Evolutionary conservation across 2,888 invertebrate species (phyloP).

Genomic region (Dynastes tityus): DNA sequence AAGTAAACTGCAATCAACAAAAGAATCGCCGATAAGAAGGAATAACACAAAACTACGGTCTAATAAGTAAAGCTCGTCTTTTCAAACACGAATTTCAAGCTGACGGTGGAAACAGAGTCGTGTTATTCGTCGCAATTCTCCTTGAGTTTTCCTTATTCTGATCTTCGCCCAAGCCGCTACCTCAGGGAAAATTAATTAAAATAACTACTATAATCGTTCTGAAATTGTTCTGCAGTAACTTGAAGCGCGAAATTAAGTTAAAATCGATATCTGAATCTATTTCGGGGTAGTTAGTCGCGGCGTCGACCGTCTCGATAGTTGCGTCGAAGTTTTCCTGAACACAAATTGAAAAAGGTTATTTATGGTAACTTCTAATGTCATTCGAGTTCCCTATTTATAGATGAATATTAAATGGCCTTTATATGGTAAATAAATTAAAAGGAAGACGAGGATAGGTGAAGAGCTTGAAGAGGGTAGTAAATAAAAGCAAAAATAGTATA

Average conservation of each 20-base stretch:
- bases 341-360: conserved; percentile 23
- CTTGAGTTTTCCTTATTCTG: background rate
- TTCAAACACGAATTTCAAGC: background rate
- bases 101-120: background rate
- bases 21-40: background rate
- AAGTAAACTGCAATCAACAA: background rate
- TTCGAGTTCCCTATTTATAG: conserved; percentile 17
- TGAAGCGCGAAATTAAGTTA: background rate
- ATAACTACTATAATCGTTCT: background rate
- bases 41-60: background rate
- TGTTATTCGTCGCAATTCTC: conserved; percentile 1
- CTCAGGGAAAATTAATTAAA: conserved; percentile 9
- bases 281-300: conserved; percentile 12
- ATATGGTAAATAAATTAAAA: conserved; percentile 5
- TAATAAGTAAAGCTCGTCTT: background rate
- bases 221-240: conserved; percentile 5
- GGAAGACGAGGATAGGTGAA: background rate
- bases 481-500: too few species aligned
- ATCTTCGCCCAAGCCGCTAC: background rate
- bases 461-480: too few species aligned
- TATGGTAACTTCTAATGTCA: conserved; percentile 10
- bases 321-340: background rate
- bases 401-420: conserved; percentile 22
- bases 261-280: conserved; percentile 23
- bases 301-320: background rate